Conservation (phyloP, 2,888 invertebrate genomes). For the Ectropis crepuscularia region DNA sequence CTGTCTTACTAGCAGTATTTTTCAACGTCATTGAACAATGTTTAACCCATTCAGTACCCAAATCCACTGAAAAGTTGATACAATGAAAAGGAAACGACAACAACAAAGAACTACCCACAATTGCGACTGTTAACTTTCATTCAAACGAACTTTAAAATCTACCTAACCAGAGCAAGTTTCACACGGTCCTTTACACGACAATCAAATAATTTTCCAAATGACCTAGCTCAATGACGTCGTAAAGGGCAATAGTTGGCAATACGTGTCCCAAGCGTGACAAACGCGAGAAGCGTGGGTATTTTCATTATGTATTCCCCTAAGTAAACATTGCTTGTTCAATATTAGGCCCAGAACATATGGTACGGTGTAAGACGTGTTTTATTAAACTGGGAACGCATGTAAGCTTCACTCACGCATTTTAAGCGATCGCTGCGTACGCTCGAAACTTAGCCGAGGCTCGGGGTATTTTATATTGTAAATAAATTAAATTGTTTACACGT, state of each 20-base stretch:
- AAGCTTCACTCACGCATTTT: slow-evolving; percentile 49
- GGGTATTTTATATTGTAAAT: slow-evolving; percentile 36
- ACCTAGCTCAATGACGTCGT: slow-evolving; percentile 35
- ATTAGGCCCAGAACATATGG: slow-evolving; percentile 62
- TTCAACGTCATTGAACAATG: too few relatives aligned
- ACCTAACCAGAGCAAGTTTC: slow-evolving; percentile 16
- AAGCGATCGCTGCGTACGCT: slow-evolving; percentile 28
- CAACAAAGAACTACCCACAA: too few relatives aligned
- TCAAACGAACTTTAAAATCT: not conserved
- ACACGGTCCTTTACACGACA: slow-evolving; percentile 27
- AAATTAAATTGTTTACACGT: slow-evolving; percentile 32
- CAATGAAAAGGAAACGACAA: too few relatives aligned
- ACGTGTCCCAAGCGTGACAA: slow-evolving; percentile 39
- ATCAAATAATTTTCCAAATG: slow-evolving; percentile 38
- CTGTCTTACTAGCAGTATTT: too few relatives aligned
- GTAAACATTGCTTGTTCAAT: slow-evolving; percentile 62
- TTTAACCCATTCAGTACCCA: too few relatives aligned
- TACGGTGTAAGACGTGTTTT: slow-evolving; percentile 60
- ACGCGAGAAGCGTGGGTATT: slow-evolving; percentile 44
- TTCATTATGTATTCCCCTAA: slow-evolving; percentile 64
- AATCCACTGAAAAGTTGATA: too few relatives aligned
- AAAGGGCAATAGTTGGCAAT: slow-evolving; percentile 39
- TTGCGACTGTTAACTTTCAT: not conserved
- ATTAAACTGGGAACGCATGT: slow-evolving; percentile 56
- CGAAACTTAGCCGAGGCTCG: slow-evolving; percentile 30